Percentiles rank a stretch among this genome's conserved stretches.
These are phyloP conservation scores for Cheilosia urbana DNA, from an alignment of 2,888 invertebrate species.

Conservation along the genomic window DNA sequence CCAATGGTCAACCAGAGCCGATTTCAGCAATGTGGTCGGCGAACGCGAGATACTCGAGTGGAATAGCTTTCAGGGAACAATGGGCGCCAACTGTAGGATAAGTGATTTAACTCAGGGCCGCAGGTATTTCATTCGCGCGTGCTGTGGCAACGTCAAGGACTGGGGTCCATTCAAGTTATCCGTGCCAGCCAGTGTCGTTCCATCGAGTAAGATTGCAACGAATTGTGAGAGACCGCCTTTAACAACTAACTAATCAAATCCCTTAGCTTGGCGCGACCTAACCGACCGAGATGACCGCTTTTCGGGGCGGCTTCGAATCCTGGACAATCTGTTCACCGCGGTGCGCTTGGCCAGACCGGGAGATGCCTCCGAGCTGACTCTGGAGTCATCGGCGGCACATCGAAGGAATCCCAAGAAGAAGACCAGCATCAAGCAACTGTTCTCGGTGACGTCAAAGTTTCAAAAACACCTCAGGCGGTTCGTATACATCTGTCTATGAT, in stretches of 20 bases:
- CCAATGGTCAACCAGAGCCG: constrained; percentile 95
- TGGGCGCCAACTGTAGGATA: constrained; percentile 84
- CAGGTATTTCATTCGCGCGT: constrained; percentile 94
- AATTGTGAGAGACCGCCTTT: background rate
- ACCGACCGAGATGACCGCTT: constrained; percentile 88
- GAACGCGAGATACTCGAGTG: constrained; percentile 89
- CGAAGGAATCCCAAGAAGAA: constrained; percentile 92
- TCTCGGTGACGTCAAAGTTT: constrained; percentile 98
- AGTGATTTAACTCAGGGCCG: constrained; percentile 93
- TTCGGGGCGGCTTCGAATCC: constrained; percentile 88
- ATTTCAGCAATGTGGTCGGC: constrained; percentile 92
- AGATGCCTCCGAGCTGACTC: constrained; percentile 87
- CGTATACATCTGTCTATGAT: constrained; percentile 40
- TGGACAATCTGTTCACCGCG: constrained; percentile 90
- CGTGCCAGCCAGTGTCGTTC: constrained; percentile 93
- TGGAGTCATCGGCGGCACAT: constrained; percentile 87
- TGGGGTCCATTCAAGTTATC: constrained; percentile 92
- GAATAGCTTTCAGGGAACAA: constrained; percentile 83
- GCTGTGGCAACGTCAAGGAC: constrained; percentile 97
- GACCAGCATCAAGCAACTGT: constrained; percentile 95
- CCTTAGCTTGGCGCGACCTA: constrained; percentile 93
- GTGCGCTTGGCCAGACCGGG: constrained; percentile 86
- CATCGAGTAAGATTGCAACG: constrained; percentile 90
- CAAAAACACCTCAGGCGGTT: constrained; percentile 95
- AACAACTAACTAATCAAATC: too few species aligned